Evolutionary conservation across 2,888 invertebrate genomes (phyloP).

Genomic region (Eupithecia abbreviata): DNA sequence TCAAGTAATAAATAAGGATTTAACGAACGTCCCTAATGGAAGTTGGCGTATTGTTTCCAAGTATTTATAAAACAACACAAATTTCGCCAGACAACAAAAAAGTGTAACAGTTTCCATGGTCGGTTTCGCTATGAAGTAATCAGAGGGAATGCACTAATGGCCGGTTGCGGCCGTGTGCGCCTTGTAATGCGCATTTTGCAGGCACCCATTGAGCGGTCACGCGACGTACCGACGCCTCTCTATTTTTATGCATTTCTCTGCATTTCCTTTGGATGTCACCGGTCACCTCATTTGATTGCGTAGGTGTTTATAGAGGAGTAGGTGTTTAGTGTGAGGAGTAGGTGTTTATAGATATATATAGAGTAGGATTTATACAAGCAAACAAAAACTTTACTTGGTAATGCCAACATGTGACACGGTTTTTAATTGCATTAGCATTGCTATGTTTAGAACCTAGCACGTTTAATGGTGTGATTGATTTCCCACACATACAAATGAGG

Average conservation of each 20-base stretch:
- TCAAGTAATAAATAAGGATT: conserved; percentile 1
- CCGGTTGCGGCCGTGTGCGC: conserved; percentile 70
- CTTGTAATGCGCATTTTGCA: conserved; percentile 80
- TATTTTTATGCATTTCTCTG: conserved; percentile 37
- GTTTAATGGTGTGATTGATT: background rate
- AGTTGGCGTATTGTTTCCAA: conserved; percentile 40
- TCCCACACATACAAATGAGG: conserved; percentile 1
- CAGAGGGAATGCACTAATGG: conserved; percentile 79
- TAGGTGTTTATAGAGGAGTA: too few relatives aligned
- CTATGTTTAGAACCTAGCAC: background rate
- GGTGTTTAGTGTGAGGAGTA: too few relatives aligned
- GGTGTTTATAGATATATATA: too few relatives aligned
- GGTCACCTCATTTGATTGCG: conserved; percentile 20
- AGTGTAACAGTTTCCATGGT: conserved; percentile 73
- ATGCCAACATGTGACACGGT: background rate
- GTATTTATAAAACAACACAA: conserved; percentile 47
- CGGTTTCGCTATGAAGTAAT: conserved; percentile 78
- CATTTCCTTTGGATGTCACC: conserved; percentile 29
- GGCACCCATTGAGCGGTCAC: conserved; percentile 71
- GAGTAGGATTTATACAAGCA: too few relatives aligned
- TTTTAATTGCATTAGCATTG: background rate
- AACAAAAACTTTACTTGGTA: background rate
- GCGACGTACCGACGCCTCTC: conserved; percentile 56
- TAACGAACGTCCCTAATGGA: conserved; percentile 19
- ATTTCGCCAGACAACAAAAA: conserved; percentile 62